phyloP scores from a whole-genome alignment of 2,113 vertebrate species.

The Rhinichthys klamathensis region DNA sequence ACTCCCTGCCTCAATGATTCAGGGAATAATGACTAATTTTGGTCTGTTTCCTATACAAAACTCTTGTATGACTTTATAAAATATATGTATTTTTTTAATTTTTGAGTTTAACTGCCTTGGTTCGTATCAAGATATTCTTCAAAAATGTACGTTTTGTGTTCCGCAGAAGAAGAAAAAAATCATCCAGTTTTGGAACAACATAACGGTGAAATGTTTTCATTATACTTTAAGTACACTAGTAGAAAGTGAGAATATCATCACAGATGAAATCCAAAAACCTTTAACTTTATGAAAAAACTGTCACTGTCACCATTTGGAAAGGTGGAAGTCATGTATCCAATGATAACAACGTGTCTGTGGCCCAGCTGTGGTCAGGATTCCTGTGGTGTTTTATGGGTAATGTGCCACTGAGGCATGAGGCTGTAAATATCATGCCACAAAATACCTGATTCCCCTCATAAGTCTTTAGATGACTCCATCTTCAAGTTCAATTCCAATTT shows the following conservation, averaged over 20 bases:
- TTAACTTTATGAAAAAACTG: not conserved
- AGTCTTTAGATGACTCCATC: conserved; percentile 6
- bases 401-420: conserved; percentile 3
- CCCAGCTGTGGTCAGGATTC: conserved; percentile 8
- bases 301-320: conserved; percentile 7
- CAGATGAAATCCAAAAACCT: not conserved
- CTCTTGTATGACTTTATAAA: not conserved
- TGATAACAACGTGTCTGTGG: conserved; percentile 2
- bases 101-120: not conserved
- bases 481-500: not conserved
- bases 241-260: not conserved
- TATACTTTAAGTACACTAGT: not conserved
- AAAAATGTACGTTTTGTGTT: not conserved
- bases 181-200: not conserved
- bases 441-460: not conserved
- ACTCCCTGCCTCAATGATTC: not conserved
- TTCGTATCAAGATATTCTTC: not conserved
- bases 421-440: conserved; percentile 20
- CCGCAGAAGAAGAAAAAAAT: not conserved
- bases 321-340: conserved; percentile 3
- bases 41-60: not conserved
- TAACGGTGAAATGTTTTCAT: not conserved
- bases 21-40: not conserved
- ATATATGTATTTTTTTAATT: too few relatives aligned
- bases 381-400: not conserved